Conservation (phyloP, 2,888 invertebrate species). For the Torymus aiolomorphi region DNA sequence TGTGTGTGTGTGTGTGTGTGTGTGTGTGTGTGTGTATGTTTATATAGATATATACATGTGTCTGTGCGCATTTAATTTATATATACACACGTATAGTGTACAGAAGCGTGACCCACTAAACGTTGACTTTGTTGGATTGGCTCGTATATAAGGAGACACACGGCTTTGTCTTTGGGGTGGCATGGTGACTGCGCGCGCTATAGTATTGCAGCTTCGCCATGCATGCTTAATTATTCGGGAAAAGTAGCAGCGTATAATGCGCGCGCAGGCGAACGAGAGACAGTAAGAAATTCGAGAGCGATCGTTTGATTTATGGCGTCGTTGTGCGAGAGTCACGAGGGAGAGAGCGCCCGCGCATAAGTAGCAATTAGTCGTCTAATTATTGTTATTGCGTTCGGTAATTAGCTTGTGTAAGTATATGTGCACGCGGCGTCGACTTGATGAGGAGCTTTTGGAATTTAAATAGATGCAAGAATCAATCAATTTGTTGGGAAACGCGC, state of each 20-base stretch:
- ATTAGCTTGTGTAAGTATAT: slow-evolving; percentile 11
- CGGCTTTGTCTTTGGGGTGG: slow-evolving; percentile 36
- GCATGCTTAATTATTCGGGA: slow-evolving; percentile 35
- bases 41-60: neutral
- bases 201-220: neutral
- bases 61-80: neutral
- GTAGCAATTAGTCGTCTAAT: slow-evolving; percentile 35
- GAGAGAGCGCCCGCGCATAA: neutral
- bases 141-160: neutral
- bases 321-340: neutral
- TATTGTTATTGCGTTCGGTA: slow-evolving; percentile 29
- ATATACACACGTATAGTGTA: neutral
- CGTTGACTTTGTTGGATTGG: slow-evolving; percentile 30
- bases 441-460: slow-evolving; percentile 6
- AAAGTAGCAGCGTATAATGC: slow-evolving; percentile 12
- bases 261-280: neutral
- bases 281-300: slow-evolving; percentile 5
- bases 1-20: neutral
- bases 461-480: slow-evolving; percentile 9
- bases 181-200: neutral
- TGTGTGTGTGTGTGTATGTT: neutral
- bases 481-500: slow-evolving; percentile 3
- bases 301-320: slow-evolving; percentile 52
- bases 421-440: neutral
- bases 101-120: slow-evolving; percentile 44